Evolutionary conservation across 2,888 invertebrate genomes (phyloP).

Genomic region (Amphipyra tragopoginis): DNA sequence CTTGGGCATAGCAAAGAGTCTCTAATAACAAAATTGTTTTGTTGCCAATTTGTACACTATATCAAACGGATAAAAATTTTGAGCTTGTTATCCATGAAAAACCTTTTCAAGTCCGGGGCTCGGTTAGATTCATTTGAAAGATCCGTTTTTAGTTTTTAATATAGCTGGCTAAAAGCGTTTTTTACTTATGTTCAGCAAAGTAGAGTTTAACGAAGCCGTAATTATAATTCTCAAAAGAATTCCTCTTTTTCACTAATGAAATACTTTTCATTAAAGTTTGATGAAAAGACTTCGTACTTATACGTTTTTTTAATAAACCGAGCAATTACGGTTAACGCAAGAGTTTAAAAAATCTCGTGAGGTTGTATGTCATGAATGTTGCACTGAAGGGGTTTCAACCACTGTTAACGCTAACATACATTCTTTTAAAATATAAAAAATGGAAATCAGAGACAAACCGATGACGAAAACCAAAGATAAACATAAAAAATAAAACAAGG

Average conservation of each 20-base stretch:
- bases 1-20: constrained; percentile 37
- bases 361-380: constrained; percentile 10
- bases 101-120: constrained; percentile 29
- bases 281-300: constrained; percentile 66
- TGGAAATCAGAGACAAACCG: too few species aligned
- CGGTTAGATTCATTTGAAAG: constrained; percentile 57
- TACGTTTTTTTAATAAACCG: constrained; percentile 47
- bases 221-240: constrained; percentile 82
- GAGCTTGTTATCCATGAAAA: constrained; percentile 18
- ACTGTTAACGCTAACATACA: not conserved
- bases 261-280: constrained; percentile 77
- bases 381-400: not conserved
- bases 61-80: constrained; percentile 35
- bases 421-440: not conserved
- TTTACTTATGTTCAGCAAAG: constrained; percentile 79
- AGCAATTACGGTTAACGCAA: constrained; percentile 37
- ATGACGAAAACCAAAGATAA: not conserved
- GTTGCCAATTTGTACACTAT: constrained; percentile 33
- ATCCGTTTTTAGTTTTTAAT: constrained; percentile 78
- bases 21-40: constrained; percentile 51
- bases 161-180: constrained; percentile 76
- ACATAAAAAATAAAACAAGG: not conserved
- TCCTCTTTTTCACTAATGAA: constrained; percentile 76
- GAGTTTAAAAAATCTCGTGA: constrained; percentile 20
- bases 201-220: constrained; percentile 83